Evolutionary conservation across 2,113 vertebrate species (phyloP).

Genomic region (Platycercus adscitus): DNA sequence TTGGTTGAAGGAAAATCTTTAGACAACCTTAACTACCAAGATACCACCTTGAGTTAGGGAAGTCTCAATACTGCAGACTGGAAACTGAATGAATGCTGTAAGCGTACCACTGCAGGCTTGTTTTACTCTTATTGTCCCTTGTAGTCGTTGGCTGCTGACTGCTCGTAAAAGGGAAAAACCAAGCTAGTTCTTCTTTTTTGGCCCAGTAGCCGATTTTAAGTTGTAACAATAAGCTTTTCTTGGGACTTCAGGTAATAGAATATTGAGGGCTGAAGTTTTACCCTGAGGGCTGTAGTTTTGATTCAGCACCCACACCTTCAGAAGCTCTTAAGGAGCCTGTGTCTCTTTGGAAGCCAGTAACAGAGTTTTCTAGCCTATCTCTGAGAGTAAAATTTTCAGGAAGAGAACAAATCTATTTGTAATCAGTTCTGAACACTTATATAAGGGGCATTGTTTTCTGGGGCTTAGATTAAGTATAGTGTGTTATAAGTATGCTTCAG

Average conservation of each 20-base stretch:
- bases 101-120: background rate
- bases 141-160: background rate
- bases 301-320: background rate
- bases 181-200: background rate
- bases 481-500: background rate
- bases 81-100: background rate
- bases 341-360: background rate
- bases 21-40: background rate
- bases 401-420: background rate
- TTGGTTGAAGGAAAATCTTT: background rate
- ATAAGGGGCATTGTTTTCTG: background rate
- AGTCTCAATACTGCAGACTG: background rate
- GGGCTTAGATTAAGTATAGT: background rate
- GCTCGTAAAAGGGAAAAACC: background rate
- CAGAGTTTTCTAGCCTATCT: background rate
- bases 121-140: background rate
- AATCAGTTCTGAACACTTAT: background rate
- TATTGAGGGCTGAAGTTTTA: background rate
- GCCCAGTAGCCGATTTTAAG: background rate
- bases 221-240: background rate
- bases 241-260: background rate
- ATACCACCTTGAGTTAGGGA: background rate
- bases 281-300: background rate
- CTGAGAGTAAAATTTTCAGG: background rate
- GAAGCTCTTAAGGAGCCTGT: background rate